Evolutionary conservation across 53 echinoderm and acorn worm species (phyloP), one percentile per base, ranked within the genome.

Genomic region (Pentamera pediparva): DNA sequence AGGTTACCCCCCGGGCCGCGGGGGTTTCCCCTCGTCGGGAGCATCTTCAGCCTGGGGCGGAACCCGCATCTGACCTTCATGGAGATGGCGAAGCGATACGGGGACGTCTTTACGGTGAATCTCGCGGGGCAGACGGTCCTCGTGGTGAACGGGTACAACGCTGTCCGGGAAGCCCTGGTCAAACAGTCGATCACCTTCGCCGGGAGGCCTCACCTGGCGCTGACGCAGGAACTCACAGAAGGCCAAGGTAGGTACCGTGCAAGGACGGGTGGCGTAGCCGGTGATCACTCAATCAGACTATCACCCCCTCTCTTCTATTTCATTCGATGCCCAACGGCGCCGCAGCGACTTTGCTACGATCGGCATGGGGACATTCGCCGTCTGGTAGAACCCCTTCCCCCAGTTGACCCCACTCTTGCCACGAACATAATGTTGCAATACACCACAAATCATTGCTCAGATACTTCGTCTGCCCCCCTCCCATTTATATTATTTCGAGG

Each of bases 231-330:
- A 78, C 83, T 96, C 7, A 96, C 96, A 0, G 82, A 96, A 55
- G 96, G 91, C 18, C 90, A 96, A 75, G 96, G 96, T 96, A 67
- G 76, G 88, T n/a, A n/a, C n/a, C n/a, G n/a, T n/a, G n/a, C n/a
- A n/a, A n/a, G n/a, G n/a, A n/a, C n/a, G n/a, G n/a, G n/a, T n/a
- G n/a, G n/a, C n/a, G n/a, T n/a, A n/a, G n/a, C n/a, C n/a, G n/a
- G n/a, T n/a, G n/a, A n/a, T n/a, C n/a, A n/a, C n/a, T n/a, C n/a
- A n/a, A n/a, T n/a, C n/a, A n/a, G n/a, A n/a, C n/a, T n/a, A n/a
- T n/a, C n/a, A n/a, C n/a, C n/a, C n/a, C n/a, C n/a, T n/a, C n/a
- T n/a, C n/a, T n/a, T n/a, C n/a, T n/a, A n/a, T n/a, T n/a, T n/a
- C n/a, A n/a, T n/a, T n/a, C n/a, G n/a, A n/a, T n/a, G n/a, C n/a